Evolutionary conservation across 92 coral and sea anemone genomes (phyloP), one percentile per base, ranked within the genome.

Genomic region (Actinostola sp.): DNA sequence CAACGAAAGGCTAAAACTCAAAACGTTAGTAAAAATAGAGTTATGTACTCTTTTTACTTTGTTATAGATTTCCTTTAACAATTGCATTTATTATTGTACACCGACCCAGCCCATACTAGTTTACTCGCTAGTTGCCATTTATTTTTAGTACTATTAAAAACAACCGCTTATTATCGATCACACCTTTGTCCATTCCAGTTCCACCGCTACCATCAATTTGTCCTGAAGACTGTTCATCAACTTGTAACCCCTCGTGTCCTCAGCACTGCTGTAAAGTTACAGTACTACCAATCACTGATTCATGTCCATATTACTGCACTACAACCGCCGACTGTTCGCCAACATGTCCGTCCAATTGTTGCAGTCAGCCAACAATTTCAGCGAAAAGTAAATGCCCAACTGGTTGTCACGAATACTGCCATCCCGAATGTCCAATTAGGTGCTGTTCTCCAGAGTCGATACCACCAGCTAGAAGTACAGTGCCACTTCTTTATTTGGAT

Each of bases 211-310:
- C 73, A 34, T 15, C 55, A 43, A 24, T 51, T 23, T 85, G 90
- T 48, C 86, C 86, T 7, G 39, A 57, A 16, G 77, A 31, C 23
- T 84, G 89, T 42, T 17, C 27, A 1, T n/a, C 35, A 39, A 44
- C 35, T 13, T 54, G 81, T 38, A 16, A 44, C 4, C 56, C 72
- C 16, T 63, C 81, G 11, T 75, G 81, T 35, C 81, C 72, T 0
- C 41, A 36, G 15, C 88, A 76, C 62, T 81, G 92, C 21, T 86
- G 92, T 49, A 75, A 45, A 58, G 82, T 54, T 26, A 45, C 76
- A 17, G n/a, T 48, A n/a, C 8, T 43, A 8, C 60, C 50, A 2
- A 13, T 35, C 31, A 55, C 72, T 2, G 72, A 24, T 7, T 12
- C 39, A 0, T 86, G 90, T 57, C 86, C 86, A 30, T 56, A 51